A percentile compares a stretch with the other conserved stretches of the same genome.
phyloP scores from a whole-genome alignment of 2,113 vertebrate genomes.

The Saguinus imperator region DNA sequence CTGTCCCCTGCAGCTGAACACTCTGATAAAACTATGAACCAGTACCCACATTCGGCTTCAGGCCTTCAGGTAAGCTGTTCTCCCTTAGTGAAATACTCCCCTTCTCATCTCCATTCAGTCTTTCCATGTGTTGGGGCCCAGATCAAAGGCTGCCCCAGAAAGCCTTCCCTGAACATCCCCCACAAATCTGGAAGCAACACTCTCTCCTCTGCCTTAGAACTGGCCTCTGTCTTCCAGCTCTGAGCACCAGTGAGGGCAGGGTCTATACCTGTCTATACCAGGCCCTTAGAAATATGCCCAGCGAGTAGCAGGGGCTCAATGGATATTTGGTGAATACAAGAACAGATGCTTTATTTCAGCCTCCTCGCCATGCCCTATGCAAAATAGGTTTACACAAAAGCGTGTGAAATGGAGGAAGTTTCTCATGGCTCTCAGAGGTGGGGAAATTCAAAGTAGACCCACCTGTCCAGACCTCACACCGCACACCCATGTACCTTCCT shows the following conservation, averaged over 20 bases:
- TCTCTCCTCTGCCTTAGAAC: background rate
- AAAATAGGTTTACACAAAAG: background rate
- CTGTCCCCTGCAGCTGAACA: background rate
- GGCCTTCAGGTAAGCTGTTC: background rate
- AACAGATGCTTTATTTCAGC: background rate
- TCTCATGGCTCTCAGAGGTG: background rate
- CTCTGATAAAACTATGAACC: background rate
- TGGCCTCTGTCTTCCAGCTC: background rate
- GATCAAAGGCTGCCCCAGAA: background rate
- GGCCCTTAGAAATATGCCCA: background rate
- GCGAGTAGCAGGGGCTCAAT: background rate
- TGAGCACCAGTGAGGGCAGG: too few relatives aligned
- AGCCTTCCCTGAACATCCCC: background rate
- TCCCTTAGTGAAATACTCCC: background rate
- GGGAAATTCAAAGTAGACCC: background rate
- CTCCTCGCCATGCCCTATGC: background rate
- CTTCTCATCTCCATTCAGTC: background rate
- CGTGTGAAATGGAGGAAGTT: background rate
- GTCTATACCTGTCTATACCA: background rate
- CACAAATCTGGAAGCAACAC: background rate
- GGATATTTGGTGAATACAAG: background rate
- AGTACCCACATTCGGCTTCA: background rate
- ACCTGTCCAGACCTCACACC: background rate
- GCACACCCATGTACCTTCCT: background rate
- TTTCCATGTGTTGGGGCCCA: background rate